Conservation (phyloP, 2,113 vertebrate species). For the Pomatostomus ruficeps region DNA sequence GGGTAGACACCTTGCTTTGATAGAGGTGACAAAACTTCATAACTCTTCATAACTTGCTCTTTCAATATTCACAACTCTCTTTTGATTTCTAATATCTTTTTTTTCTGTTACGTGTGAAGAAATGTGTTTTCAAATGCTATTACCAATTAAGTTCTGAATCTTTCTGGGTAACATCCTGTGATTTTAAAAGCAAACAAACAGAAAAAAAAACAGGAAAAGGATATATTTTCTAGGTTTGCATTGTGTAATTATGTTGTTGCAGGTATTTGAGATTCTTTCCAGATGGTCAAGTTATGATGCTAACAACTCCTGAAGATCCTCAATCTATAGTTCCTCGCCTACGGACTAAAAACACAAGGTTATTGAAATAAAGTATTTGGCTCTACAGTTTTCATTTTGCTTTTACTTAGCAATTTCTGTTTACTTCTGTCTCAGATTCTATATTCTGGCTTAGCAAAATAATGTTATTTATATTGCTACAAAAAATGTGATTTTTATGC, state of each 20-base stretch:
- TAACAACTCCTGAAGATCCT: slow-evolving; percentile 94
- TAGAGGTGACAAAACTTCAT: background rate
- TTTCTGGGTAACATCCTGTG: background rate
- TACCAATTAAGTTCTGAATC: background rate
- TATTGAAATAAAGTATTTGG: background rate
- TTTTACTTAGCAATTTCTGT: background rate
- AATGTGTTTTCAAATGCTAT: background rate
- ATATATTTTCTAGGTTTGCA: background rate
- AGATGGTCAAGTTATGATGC: slow-evolving; percentile 91
- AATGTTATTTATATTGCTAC: background rate
- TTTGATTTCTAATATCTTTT: background rate
- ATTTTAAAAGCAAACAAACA: background rate
- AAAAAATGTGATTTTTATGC: background rate
- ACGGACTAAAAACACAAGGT: slow-evolving; percentile 88
- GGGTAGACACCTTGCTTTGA: background rate
- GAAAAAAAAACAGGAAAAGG: background rate
- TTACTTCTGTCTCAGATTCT: background rate
- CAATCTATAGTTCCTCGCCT: slow-evolving; percentile 85
- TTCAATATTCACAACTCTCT: background rate
- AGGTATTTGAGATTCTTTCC: slow-evolving; percentile 98
- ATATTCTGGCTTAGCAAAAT: background rate
- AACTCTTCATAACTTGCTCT: background rate
- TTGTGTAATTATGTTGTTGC: background rate
- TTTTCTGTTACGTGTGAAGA: background rate
- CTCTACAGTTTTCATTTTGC: background rate